Conservation (phyloP, 2,888 invertebrate genomes). For the Eupithecia centaureata region DNA sequence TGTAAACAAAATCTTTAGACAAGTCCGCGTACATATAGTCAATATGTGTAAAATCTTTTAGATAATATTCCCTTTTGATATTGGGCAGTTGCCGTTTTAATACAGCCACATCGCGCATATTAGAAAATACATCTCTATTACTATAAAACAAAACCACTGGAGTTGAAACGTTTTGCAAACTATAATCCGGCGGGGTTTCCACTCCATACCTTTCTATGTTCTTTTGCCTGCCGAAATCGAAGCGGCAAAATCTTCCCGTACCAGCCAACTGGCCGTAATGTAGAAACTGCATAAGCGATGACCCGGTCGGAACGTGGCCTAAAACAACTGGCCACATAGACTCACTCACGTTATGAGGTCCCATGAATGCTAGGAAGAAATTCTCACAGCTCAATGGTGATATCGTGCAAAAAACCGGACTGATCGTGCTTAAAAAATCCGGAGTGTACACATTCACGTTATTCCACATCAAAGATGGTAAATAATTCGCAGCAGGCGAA, state of each 20-base stretch:
- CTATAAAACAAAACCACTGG: conserved; percentile 68
- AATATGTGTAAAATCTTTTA: conserved; percentile 85
- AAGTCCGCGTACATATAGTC: conserved; percentile 86
- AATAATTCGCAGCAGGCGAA: conserved; percentile 52
- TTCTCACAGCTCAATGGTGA: conserved; percentile 56
- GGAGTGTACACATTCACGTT: conserved; percentile 50
- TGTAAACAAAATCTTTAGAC: conserved; percentile 71
- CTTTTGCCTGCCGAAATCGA: conserved; percentile 55
- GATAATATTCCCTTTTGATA: conserved; percentile 71
- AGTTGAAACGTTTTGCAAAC: conserved; percentile 54
- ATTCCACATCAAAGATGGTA: conserved; percentile 52
- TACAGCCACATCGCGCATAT: conserved; percentile 75
- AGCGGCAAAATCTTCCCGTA: conserved; percentile 66
- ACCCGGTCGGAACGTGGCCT: conserved; percentile 85
- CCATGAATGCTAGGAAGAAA: conserved; percentile 55
- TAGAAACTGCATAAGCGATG: conserved; percentile 79
- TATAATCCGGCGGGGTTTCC: conserved; percentile 63
- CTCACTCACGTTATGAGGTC: conserved; percentile 61
- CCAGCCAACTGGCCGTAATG: conserved; percentile 71
- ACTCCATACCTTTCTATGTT: conserved; percentile 74
- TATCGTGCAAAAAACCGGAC: conserved; percentile 54
- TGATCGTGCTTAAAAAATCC: conserved; percentile 57
- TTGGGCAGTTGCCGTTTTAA: conserved; percentile 74
- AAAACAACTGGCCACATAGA: conserved; percentile 84
- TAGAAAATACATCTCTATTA: conserved; percentile 75